These are phyloP conservation scores for Chorisops tibialis DNA, from an alignment of 2,888 invertebrate species.

Conservation along the genomic window DNA sequence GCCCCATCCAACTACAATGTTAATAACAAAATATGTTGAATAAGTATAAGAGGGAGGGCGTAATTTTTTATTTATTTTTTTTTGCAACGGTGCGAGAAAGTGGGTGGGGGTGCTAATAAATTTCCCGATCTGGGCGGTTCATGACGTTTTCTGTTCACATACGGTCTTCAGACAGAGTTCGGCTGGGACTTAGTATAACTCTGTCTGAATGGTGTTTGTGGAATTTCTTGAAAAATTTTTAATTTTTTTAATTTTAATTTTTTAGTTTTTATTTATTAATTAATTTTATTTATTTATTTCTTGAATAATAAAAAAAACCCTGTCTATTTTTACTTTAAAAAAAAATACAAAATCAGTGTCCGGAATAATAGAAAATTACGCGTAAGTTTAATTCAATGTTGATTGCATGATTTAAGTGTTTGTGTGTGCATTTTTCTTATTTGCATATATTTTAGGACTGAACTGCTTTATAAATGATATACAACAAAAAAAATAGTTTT, in stretches of 20 bases:
- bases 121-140: constrained; percentile 15
- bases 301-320: not conserved
- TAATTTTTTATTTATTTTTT: not conserved
- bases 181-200: constrained; percentile 45
- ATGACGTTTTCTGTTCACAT: constrained; percentile 23
- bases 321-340: too few relatives aligned
- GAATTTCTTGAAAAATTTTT: constrained; percentile 28
- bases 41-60: not conserved
- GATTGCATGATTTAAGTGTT: too few relatives aligned
- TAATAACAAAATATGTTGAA: too few relatives aligned
- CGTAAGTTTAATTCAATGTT: too few relatives aligned
- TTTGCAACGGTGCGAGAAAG: not conserved
- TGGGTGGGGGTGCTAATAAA: constrained; percentile 3
- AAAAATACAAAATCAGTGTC: too few relatives aligned
- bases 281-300: constrained; percentile 29
- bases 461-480: too few relatives aligned
- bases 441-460: too few relatives aligned
- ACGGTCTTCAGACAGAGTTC: constrained; percentile 52
- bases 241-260: constrained; percentile 24
- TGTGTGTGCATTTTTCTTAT: too few relatives aligned
- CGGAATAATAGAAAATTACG: too few relatives aligned
- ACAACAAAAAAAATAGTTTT: too few relatives aligned
- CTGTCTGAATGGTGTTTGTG: constrained; percentile 49
- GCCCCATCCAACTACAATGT: too few relatives aligned
- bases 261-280: constrained; percentile 30